phyloP scores from a whole-genome alignment of 2,113 vertebrate species.

The Eclectus roratus region DNA sequence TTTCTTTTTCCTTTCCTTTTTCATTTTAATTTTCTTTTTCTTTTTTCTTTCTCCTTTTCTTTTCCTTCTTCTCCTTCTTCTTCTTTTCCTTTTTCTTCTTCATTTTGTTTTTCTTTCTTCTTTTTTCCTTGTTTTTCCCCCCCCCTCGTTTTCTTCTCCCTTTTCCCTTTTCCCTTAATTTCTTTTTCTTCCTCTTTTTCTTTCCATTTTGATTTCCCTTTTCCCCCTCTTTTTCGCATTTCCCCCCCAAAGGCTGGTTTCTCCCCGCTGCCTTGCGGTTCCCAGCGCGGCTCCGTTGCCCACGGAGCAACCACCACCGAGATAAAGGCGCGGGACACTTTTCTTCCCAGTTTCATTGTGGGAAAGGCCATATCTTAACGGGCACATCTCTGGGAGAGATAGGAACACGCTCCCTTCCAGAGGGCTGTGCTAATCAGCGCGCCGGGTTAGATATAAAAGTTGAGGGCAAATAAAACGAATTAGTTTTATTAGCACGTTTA shows the following conservation, averaged over 20 bases:
- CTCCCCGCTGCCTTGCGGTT: background rate
- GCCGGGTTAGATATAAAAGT: slow-evolving; percentile 41
- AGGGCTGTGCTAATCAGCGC: slow-evolving; percentile 35
- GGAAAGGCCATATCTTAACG: background rate
- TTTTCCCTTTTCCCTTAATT: background rate
- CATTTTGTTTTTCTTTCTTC: too few relatives aligned
- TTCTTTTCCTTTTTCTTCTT: too few relatives aligned
- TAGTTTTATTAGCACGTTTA: slow-evolving; percentile 63
- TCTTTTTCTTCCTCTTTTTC: background rate
- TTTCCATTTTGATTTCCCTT: background rate
- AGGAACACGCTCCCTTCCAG: background rate
- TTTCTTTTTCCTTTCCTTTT: background rate
- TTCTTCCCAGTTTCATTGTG: background rate
- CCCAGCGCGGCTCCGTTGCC: background rate
- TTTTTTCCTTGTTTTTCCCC: too few relatives aligned
- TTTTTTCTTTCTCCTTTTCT: background rate
- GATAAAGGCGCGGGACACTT: background rate
- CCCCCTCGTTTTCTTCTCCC: background rate
- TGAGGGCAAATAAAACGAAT: slow-evolving; percentile 66
- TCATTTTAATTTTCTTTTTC: too few relatives aligned
- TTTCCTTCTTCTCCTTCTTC: too few relatives aligned
- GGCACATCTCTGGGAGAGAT: background rate
- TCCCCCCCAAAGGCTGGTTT: background rate
- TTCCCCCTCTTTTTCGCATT: background rate
- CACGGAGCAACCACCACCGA: background rate